phyloP scores from a whole-genome alignment of 2,797 vertebrate species.

The Gallirallus australis region DNA sequence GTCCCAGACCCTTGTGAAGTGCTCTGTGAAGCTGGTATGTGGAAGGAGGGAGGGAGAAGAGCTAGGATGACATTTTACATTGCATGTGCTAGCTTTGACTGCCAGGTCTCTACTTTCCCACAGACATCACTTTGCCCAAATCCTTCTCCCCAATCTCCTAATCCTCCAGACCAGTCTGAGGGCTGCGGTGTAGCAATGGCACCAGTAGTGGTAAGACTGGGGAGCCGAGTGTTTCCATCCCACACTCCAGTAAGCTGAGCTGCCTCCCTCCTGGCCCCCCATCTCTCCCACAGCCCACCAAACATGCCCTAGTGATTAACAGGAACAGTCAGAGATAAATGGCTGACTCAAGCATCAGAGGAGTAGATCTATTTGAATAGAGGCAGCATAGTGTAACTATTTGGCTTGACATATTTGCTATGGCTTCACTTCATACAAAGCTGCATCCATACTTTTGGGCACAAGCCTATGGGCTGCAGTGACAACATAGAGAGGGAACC shows the following conservation, averaged over 20 bases:
- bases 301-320: not conserved
- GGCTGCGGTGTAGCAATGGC: constrained; percentile 29
- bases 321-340: not conserved
- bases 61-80: not conserved
- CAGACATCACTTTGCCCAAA: not conserved
- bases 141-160: not conserved
- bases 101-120: constrained; percentile 51
- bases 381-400: not conserved
- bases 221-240: constrained; percentile 44
- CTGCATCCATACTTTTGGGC: not conserved
- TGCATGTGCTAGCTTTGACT: not conserved
- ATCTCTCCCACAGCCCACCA: not conserved
- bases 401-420: not conserved
- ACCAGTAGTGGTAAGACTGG: not conserved
- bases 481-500: not conserved
- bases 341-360: not conserved
- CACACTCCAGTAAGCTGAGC: constrained; percentile 18
- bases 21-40: not conserved
- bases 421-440: constrained; percentile 9
- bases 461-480: not conserved
- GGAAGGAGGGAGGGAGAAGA: not conserved
- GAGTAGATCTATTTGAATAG: not conserved
- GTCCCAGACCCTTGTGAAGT: not conserved
- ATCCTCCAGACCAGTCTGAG: constrained; percentile 2
- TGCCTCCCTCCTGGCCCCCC: not conserved